These are phyloP conservation scores for Latrodectus hesperus DNA, from an alignment of 2,888 invertebrate genomes.

Conservation along the genomic window DNA sequence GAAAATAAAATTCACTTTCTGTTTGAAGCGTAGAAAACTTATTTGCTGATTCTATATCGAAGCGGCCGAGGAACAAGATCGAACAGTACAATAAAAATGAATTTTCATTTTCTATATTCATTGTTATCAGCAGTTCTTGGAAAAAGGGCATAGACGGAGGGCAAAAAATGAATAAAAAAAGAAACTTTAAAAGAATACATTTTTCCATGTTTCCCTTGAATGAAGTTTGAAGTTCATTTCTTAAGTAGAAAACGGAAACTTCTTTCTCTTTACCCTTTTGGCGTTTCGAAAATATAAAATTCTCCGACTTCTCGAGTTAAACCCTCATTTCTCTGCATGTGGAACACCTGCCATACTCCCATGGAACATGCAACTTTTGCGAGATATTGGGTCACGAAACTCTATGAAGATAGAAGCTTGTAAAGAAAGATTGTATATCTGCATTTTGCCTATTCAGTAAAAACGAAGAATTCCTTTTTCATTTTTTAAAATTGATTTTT, in stretches of 20 bases:
- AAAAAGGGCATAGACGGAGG: no score
- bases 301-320: conserved; percentile 8
- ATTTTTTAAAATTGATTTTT: background rate
- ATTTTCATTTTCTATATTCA: background rate
- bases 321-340: conserved; percentile 33
- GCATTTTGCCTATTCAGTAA: background rate
- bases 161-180: background rate
- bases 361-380: conserved; percentile 14
- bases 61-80: no score
- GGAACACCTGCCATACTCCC: conserved; percentile 42
- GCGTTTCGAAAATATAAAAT: conserved; percentile 27
- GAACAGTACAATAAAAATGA: background rate
- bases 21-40: background rate
- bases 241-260: conserved; percentile 5
- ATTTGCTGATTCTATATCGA: no score
- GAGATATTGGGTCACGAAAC: background rate
- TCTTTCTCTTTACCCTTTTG: background rate
- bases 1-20: background rate
- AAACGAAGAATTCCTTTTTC: background rate
- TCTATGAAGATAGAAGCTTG: background rate
- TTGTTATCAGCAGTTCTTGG: background rate
- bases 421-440: background rate
- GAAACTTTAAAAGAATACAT: background rate
- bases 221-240: background rate
- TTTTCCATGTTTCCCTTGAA: background rate